Evolutionary conservation across 2,888 invertebrate genomes (phyloP).

Genomic region (Lasioglossum morio): DNA sequence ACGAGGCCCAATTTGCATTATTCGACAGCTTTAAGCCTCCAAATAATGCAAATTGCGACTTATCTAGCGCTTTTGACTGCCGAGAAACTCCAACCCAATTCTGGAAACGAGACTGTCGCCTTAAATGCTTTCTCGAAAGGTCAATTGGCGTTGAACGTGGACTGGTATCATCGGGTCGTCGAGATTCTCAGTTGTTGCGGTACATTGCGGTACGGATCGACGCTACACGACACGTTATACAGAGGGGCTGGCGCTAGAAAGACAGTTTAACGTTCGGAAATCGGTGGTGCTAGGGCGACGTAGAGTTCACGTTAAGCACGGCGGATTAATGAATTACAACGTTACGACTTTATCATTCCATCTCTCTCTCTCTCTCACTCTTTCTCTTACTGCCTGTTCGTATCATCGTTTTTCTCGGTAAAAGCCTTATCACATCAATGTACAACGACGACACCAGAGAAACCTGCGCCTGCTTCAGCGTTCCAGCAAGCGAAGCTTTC

Average conservation of each 20-base stretch:
- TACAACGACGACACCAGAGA: slow-evolving; percentile 48
- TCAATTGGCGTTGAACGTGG: not conserved
- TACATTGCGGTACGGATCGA: slow-evolving; percentile 66
- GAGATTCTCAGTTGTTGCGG: slow-evolving; percentile 21
- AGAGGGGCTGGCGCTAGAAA: slow-evolving; percentile 68
- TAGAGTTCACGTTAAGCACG: slow-evolving; percentile 73
- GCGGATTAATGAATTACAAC: slow-evolving; percentile 65
- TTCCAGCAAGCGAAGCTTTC: slow-evolving; percentile 24
- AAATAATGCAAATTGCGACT: too few relatives aligned
- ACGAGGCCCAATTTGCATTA: too few relatives aligned
- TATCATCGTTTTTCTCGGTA: slow-evolving; percentile 17
- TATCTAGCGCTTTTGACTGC: too few relatives aligned
- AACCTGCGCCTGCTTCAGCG: slow-evolving; percentile 8
- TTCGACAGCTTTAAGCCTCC: too few relatives aligned
- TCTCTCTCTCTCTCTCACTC: not conserved
- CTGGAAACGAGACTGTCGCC: too few relatives aligned
- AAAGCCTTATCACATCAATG: slow-evolving; percentile 62
- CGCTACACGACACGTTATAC: slow-evolving; percentile 64
- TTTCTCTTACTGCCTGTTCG: not conserved
- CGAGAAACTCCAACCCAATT: too few relatives aligned
- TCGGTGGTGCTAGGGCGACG: slow-evolving; percentile 68
- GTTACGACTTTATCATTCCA: slow-evolving; percentile 18
- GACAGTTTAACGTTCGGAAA: slow-evolving; percentile 67
- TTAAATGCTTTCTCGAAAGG: not conserved
- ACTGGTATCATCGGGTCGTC: slow-evolving; percentile 30